A percentile compares a stretch with the other conserved stretches of the same genome.
Evolutionary conservation across 1,140 invertebrate species (phyloP).

Genomic region (Macrostomum lignano): DNA sequence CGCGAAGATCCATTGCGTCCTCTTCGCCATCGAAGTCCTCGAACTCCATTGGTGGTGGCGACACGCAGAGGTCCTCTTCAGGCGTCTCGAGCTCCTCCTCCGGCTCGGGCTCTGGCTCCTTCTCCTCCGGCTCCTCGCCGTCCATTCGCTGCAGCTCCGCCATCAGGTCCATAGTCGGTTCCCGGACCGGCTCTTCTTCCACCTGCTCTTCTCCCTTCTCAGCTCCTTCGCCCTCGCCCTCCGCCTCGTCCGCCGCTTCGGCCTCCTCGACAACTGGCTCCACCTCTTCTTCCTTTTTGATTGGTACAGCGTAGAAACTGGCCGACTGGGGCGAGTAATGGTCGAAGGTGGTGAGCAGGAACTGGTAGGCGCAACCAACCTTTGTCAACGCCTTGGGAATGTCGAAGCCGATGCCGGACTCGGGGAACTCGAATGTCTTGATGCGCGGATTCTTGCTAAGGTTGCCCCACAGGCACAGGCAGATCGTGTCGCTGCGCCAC

Average conservation of each 20-base stretch:
- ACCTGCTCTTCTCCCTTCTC: no score
- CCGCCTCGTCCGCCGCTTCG: no score
- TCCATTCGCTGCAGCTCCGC: no score
- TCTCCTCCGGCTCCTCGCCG: no score
- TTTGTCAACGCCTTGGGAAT: slow-evolving; percentile 18
- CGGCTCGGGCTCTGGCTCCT: no score
- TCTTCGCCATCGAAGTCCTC: slow-evolving; percentile 26
- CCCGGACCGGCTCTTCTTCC: no score
- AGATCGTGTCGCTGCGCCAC: slow-evolving; percentile 13
- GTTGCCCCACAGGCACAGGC: slow-evolving; percentile 26
- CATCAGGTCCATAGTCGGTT: no score
- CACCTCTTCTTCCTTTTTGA: slow-evolving; percentile 13
- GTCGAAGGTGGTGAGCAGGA: slow-evolving; percentile 20
- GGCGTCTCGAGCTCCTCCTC: no score
- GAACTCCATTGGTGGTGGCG: slow-evolving; percentile 12
- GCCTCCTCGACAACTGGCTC: no score
- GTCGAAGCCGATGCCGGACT: slow-evolving; percentile 17
- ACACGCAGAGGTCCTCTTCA: no score
- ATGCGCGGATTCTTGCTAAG: slow-evolving; percentile 24
- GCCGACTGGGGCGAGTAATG: slow-evolving; percentile 20
- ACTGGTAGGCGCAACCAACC: slow-evolving; percentile 15
- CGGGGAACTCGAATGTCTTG: slow-evolving; percentile 15
- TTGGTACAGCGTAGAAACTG: slow-evolving; percentile 11
- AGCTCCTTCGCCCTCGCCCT: no score
- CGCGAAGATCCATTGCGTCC: slow-evolving; percentile 21